A percentile compares a stretch with the other conserved stretches of the same genome.
Evolutionary conservation across 2,113 vertebrate species (phyloP).

Genomic region (Recurvirostra avosetta): DNA sequence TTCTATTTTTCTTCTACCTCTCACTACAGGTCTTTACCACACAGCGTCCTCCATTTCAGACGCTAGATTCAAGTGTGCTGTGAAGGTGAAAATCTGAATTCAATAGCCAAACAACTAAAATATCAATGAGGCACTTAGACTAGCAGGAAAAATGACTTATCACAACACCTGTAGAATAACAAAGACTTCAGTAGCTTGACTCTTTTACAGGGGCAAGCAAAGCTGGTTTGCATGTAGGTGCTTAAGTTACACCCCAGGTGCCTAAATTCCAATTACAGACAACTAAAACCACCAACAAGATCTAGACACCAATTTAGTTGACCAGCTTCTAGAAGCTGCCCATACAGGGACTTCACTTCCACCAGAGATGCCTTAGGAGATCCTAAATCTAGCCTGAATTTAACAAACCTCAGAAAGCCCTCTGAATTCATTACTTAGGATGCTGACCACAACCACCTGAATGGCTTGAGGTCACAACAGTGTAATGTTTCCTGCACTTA

Average conservation of each 20-base stretch:
- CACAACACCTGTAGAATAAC: neutral
- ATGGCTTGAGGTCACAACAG: neutral
- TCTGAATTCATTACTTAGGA: neutral
- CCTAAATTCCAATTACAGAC: neutral
- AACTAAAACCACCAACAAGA: neutral
- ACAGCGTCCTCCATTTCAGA: neutral
- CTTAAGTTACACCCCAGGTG: too few relatives aligned
- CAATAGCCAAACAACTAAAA: neutral
- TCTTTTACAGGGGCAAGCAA: too few relatives aligned
- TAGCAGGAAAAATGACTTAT: neutral
- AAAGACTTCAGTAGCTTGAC: neutral
- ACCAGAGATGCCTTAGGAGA: neutral
- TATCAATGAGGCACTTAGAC: too few relatives aligned
- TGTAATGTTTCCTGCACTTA: neutral
- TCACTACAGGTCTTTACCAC: neutral
- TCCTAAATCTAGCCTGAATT: neutral
- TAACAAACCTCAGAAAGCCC: too few relatives aligned
- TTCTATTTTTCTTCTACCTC: fast-evolving
- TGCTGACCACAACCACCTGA: too few relatives aligned
- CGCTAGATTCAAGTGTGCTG: fast-evolving
- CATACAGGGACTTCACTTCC: neutral
- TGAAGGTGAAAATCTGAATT: neutral
- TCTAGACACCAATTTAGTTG: neutral
- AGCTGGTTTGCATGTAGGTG: too few relatives aligned
- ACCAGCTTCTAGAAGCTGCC: neutral